Base-by-base conservation (phyloP, 30 jellyfish, hydroid and myxozoan genomes). In the Turritopsis dohrnii region DNA sequence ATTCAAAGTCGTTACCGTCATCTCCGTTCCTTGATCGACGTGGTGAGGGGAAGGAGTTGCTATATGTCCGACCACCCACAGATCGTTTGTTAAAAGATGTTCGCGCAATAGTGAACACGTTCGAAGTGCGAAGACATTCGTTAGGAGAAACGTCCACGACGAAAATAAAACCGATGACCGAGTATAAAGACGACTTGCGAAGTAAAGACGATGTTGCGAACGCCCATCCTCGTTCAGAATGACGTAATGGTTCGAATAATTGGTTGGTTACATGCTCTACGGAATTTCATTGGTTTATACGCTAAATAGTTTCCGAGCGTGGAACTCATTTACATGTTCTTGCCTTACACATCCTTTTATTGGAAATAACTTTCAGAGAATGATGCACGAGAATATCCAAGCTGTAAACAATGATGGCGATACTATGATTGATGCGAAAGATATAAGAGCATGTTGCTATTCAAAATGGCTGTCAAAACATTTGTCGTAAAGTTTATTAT, bases 11-110 rank as follows among this genome's bases (percentile, higher is more conserved):
- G 28, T 27, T 69, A 19, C 77, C 77, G 77, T 23, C 77, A 8
- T 69, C 77, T 23, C 77, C 77, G 8, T n/a, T n/a, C 19, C 30
- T 23, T 21, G 28, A n/a, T 23, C 77, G 77, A 9, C 28, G 30
- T 16, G 28, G 31, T 17, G 22, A 23, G 24, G 28, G 20, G 9
- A 7, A 9, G 27, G 83, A 74, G 9, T 74, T 29, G 52, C 0
- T n/a, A 17, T 21, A n/a, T 19, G 24, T 19, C 21, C 60, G 17
- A 29, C 41, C 83, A 74, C 26, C 53, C 71, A 9, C 20, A 74
- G 83, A 23, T 7, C 24, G 65, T 30, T 22, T 29, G 24, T 26
- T 74, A 52, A 74, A 74, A 29, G 83, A 74, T 29, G 83, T 74
- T 9, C 54, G 41, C 13, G 41, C 54, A 9, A 74, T 74, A 7